Percentiles rank a stretch among this genome's conserved stretches.
Conservation (phyloP, 2,797 vertebrate genomes). For the Tenualosa ilisha region DNA sequence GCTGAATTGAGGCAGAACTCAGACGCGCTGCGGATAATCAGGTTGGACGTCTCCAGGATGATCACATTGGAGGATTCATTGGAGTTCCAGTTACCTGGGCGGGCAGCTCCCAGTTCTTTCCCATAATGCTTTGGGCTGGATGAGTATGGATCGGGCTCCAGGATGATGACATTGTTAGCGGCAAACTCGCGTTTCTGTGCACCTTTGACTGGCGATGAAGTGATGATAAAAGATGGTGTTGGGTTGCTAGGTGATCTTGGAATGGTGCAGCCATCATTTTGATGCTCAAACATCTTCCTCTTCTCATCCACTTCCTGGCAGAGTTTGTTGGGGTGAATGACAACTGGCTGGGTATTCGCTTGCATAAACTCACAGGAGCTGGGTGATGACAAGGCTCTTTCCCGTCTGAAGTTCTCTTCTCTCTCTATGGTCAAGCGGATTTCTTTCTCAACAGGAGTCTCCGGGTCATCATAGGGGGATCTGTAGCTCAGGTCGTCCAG, state of each 20-base stretch:
- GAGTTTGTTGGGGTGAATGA: slow-evolving; percentile 50
- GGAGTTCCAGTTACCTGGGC: slow-evolving; percentile 63
- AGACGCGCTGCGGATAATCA: slow-evolving; percentile 78
- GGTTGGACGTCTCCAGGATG: slow-evolving; percentile 76
- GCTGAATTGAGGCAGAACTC: slow-evolving; percentile 75
- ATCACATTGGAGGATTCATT: slow-evolving; percentile 72
- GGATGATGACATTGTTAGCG: slow-evolving; percentile 71
- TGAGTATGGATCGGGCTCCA: slow-evolving; percentile 65
- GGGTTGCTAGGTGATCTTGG: slow-evolving; percentile 71
- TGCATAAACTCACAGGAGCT: slow-evolving; percentile 70
- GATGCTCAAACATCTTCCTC: slow-evolving; percentile 56
- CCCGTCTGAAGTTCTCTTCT: slow-evolving; percentile 70
- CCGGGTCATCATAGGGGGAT: slow-evolving; percentile 73
- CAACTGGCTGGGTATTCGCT: slow-evolving; percentile 51
- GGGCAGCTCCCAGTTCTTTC: slow-evolving; percentile 51
- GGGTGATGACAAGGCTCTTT: slow-evolving; percentile 69
- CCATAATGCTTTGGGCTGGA: slow-evolving; percentile 53
- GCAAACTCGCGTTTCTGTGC: slow-evolving; percentile 65
- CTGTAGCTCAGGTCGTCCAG: slow-evolving; percentile 77
- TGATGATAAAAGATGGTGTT: slow-evolving; percentile 77
- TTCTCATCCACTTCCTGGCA: slow-evolving; percentile 58
- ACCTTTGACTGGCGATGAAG: slow-evolving; percentile 73
- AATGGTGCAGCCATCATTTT: slow-evolving; percentile 52
- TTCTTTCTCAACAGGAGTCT: slow-evolving; percentile 75
- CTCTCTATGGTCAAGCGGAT: slow-evolving; percentile 72